A percentile compares a stretch with the other conserved stretches of the same genome.
Evolutionary conservation across 2,888 invertebrate species (phyloP).

Genomic region (Mayetiola destructor): DNA sequence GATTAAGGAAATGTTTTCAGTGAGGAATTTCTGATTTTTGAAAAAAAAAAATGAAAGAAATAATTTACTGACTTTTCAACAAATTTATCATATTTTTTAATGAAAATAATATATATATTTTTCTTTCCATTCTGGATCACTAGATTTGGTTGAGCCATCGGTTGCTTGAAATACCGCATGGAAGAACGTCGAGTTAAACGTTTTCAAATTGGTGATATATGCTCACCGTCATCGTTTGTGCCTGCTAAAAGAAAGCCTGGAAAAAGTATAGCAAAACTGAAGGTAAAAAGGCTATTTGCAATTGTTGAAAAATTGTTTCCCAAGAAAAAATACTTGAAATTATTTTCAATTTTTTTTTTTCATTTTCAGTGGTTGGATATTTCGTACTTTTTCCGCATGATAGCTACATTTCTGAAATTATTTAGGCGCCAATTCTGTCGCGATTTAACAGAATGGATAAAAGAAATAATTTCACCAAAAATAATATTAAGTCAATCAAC

Average conservation of each 20-base stretch:
- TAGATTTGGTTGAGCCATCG: conserved; percentile 14
- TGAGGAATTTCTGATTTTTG: no score
- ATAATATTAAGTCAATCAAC: conserved; percentile 2
- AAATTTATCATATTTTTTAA: no score
- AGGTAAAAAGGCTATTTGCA: background rate
- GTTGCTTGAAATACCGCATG: conserved; percentile 20
- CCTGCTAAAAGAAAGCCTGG: conserved; percentile 20
- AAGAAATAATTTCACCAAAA: conserved; percentile 17
- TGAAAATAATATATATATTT: no score
- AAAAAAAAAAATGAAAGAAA: no score
- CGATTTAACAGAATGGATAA: conserved; percentile 36
- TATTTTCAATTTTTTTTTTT: background rate
- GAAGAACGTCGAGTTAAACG: conserved; percentile 21
- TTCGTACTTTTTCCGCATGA: conserved; percentile 22
- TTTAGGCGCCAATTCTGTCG: conserved; percentile 32
- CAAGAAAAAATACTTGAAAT: background rate
- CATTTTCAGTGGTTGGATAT: conserved; percentile 1
- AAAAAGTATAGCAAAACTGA: background rate
- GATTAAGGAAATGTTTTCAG: no score
- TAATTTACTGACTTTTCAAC: no score
- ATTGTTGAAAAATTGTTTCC: background rate
- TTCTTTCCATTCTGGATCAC: background rate
- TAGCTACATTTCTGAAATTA: conserved; percentile 20
- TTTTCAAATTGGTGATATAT: conserved; percentile 21
- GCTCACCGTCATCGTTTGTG: conserved; percentile 20